Percentiles rank a stretch among this genome's conserved stretches.
These are phyloP conservation scores for Nineta flava DNA, from an alignment of 2,888 invertebrate species.

Conservation along the genomic window DNA sequence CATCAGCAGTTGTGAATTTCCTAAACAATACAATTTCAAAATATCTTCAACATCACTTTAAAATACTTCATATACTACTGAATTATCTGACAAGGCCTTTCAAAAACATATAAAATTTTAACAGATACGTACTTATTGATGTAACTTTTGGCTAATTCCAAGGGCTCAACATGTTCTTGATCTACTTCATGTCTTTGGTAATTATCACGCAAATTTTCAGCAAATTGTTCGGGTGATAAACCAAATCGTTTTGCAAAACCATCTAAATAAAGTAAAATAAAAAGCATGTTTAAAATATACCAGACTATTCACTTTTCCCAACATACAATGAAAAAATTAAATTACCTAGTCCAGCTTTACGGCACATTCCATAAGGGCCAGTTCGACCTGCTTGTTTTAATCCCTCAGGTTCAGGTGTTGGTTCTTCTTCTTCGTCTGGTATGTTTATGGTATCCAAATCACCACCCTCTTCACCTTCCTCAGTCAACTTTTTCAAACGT, in stretches of 20 bases:
- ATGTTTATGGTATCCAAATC: slow-evolving; percentile 41
- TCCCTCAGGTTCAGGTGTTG: slow-evolving; percentile 36
- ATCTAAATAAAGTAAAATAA: slow-evolving; percentile 32
- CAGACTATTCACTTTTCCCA: too few species aligned
- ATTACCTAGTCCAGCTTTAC: slow-evolving; percentile 63
- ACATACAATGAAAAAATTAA: slow-evolving; percentile 6
- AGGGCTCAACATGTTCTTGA: slow-evolving; percentile 73
- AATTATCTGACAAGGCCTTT: not conserved
- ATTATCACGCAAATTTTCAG: slow-evolving; percentile 89
- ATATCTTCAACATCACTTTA: not conserved
- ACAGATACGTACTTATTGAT: slow-evolving; percentile 30
- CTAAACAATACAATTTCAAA: slow-evolving; percentile 19
- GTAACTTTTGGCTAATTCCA: slow-evolving; percentile 67
- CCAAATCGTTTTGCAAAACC: slow-evolving; percentile 84
- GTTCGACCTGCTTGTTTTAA: slow-evolving; percentile 76
- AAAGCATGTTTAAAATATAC: too few species aligned
- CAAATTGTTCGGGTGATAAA: slow-evolving; percentile 83
- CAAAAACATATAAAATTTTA: slow-evolving; percentile 3
- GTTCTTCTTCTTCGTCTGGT: slow-evolving; percentile 36
- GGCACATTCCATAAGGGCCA: slow-evolving; percentile 78
- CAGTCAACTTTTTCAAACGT: slow-evolving; percentile 33
- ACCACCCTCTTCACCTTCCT: slow-evolving; percentile 47
- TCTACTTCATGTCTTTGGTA: slow-evolving; percentile 92
- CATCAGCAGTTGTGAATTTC: slow-evolving; percentile 55
- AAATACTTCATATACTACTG: not conserved